Evolutionary conservation across 2,113 vertebrate genomes (phyloP).

Genomic region (Notechis scutatus): DNA sequence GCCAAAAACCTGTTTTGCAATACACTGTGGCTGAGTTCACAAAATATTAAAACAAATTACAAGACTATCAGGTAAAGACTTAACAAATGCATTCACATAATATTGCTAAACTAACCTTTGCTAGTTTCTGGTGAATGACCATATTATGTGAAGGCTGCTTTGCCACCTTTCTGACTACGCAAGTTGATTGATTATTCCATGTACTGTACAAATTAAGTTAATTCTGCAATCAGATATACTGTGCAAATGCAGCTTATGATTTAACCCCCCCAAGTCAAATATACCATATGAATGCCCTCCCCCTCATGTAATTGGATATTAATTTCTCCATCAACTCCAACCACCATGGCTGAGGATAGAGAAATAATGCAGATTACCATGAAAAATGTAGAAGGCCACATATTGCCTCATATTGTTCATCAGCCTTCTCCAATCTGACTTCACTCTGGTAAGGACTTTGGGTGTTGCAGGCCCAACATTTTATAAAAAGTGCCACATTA

Average conservation of each 20-base stretch:
- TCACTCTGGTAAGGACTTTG: not conserved
- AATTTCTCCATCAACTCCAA: not conserved
- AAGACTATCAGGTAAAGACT: not conserved
- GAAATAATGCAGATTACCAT: not conserved
- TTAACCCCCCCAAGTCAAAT: not conserved
- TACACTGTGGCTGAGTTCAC: not conserved
- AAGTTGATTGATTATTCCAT: not conserved
- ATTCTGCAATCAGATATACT: not conserved
- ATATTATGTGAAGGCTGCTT: not conserved
- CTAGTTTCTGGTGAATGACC: not conserved
- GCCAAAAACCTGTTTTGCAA: not conserved
- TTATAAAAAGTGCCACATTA: not conserved
- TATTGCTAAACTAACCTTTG: not conserved
- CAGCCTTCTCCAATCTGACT: not conserved
- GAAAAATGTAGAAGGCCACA: not conserved
- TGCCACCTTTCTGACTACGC: not conserved
- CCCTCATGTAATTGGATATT: not conserved
- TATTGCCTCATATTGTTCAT: not conserved
- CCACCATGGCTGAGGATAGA: not conserved
- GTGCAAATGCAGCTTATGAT: not conserved
- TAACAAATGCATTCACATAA: not conserved
- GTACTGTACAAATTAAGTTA: not conserved
- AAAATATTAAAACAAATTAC: not conserved
- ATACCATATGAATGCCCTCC: not conserved
- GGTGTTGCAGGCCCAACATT: not conserved